Evolutionary conservation across 1,140 invertebrate species (phyloP).

Genomic region (Solen grandis): DNA sequence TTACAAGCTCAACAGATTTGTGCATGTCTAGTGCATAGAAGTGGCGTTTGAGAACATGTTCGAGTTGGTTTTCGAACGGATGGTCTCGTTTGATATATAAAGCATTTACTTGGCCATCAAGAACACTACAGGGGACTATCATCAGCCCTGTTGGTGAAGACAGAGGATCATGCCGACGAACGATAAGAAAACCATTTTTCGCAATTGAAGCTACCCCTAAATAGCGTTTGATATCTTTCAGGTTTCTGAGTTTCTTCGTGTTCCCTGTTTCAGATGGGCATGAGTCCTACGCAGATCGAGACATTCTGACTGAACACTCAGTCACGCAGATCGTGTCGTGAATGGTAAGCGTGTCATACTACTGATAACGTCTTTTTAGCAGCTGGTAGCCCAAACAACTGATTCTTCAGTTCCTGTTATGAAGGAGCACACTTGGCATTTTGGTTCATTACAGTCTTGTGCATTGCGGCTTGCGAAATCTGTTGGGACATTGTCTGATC

Average conservation of each 20-base stretch:
- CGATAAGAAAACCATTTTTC: not conserved
- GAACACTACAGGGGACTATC: conserved; percentile 52
- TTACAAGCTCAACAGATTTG: conserved; percentile 15
- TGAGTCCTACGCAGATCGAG: conserved; percentile 33
- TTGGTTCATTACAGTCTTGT: conserved; percentile 24
- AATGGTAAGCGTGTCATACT: conserved; percentile 18
- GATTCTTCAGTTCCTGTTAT: conserved; percentile 31
- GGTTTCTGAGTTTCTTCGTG: conserved; percentile 39
- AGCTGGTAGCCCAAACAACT: conserved; percentile 1
- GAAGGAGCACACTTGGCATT: conserved; percentile 24
- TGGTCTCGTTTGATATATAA: conserved; percentile 63
- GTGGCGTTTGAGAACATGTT: conserved; percentile 47
- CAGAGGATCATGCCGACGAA: conserved; percentile 7
- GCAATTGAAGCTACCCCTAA: conserved; percentile 28
- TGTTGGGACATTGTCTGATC: conserved; percentile 38
- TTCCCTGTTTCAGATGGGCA: conserved; percentile 51
- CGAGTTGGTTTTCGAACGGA: conserved; percentile 53
- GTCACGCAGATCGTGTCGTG: conserved; percentile 38
- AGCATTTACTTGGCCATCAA: conserved; percentile 58
- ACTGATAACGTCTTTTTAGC: no score
- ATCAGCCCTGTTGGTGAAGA: conserved; percentile 41
- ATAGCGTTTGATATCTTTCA: not conserved
- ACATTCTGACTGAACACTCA: conserved; percentile 45
- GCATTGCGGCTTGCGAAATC: conserved; percentile 56
- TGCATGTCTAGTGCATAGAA: conserved; percentile 61